Conservation (phyloP, 2,113 vertebrate species). For the Stomatorhinus ivindoensis region DNA sequence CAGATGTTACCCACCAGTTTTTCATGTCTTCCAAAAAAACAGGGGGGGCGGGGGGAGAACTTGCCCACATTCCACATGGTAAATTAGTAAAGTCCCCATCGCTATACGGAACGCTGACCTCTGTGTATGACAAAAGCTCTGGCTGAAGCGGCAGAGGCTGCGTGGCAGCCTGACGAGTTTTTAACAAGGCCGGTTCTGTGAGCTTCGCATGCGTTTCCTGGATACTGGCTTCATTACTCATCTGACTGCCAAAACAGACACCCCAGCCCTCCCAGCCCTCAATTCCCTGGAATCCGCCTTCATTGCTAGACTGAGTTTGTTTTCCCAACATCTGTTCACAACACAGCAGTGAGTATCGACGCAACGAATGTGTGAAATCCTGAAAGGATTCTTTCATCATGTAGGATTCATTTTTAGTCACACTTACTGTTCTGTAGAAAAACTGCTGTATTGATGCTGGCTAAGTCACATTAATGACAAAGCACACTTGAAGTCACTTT, state of each 20-base stretch:
- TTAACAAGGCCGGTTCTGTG: constrained; percentile 17
- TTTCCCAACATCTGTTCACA: constrained; percentile 45
- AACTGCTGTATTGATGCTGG: neutral
- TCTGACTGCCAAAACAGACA: constrained; percentile 16
- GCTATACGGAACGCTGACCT: neutral
- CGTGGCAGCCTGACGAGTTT: constrained; percentile 15
- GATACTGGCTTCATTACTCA: constrained; percentile 20
- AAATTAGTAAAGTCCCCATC: constrained; percentile 10
- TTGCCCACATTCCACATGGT: neutral
- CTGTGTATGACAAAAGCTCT: neutral
- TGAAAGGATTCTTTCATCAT: constrained; percentile 41
- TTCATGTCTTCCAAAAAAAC: neutral
- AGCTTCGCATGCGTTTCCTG: neutral
- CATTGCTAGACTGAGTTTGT: constrained; percentile 25
- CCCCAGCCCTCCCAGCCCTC: neutral
- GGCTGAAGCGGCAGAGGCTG: neutral
- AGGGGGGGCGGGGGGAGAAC: neutral
- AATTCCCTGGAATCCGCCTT: neutral
- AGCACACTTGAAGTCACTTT: neutral
- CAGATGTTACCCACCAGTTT: neutral
- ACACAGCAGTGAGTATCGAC: constrained; percentile 38
- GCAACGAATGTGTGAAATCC: constrained; percentile 19
- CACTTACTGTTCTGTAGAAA: constrained; percentile 10
- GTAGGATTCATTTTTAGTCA: constrained; percentile 30
- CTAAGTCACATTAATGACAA: neutral